Percentiles rank a stretch among this genome's conserved stretches.
Evolutionary conservation across 2,113 vertebrate species (phyloP).

Genomic region (Oriolus oriolus): DNA sequence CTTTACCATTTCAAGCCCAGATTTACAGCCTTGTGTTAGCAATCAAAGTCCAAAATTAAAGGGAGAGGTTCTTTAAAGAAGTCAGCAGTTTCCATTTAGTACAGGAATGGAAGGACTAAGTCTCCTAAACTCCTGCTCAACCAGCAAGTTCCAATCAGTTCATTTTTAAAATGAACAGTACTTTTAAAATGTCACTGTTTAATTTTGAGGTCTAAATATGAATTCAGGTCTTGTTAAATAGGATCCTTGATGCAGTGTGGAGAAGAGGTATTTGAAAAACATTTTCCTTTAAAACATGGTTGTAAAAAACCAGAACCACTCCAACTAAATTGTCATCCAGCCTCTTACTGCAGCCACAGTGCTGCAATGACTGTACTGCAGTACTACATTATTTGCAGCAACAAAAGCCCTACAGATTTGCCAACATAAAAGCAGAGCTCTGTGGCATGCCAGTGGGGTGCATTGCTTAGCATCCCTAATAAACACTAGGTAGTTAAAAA

Average conservation of each 20-base stretch:
- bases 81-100: neutral
- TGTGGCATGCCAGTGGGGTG: neutral
- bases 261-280: neutral
- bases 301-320: neutral
- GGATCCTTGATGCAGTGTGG: neutral
- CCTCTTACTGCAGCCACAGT: neutral
- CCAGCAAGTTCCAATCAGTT: neutral
- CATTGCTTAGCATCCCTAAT: neutral
- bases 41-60: neutral
- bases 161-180: too few species aligned
- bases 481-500: neutral
- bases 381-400: neutral
- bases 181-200: neutral
- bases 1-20: neutral
- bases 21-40: neutral
- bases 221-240: neutral
- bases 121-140: neutral
- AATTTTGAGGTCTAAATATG: neutral
- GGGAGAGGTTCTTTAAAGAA: neutral
- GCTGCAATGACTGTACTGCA: neutral
- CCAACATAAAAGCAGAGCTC: neutral
- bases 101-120: neutral
- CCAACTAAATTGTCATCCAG: neutral
- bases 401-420: neutral
- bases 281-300: neutral